Evolutionary conservation across 2,888 invertebrate species (phyloP).

Genomic region (Pantelozetes paolii): DNA sequence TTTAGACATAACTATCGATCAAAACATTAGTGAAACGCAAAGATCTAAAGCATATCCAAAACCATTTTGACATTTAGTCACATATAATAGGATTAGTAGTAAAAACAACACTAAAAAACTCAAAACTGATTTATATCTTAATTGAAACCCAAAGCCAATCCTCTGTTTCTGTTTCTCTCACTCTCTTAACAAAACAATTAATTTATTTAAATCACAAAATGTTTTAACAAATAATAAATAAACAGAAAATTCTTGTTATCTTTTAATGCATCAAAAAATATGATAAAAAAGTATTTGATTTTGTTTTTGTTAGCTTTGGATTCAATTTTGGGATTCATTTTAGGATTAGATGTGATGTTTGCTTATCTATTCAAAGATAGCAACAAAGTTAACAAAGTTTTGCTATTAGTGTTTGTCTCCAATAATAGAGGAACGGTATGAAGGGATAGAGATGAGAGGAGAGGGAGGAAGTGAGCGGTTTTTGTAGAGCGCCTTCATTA

Average conservation of each 20-base stretch:
- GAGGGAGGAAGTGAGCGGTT: slow-evolving; percentile 13
- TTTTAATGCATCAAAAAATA: no score
- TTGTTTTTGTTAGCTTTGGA: not conserved
- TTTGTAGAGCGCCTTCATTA: slow-evolving; percentile 19
- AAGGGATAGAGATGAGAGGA: not conserved
- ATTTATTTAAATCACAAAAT: no score
- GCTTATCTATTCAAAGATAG: slow-evolving; percentile 26
- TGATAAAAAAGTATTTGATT: no score
- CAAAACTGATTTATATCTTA: not conserved
- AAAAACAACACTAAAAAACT: not conserved
- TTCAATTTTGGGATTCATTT: not conserved
- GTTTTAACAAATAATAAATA: no score
- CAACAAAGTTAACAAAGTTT: slow-evolving; percentile 15
- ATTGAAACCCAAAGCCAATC: not conserved
- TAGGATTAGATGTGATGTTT: slow-evolving; percentile 11
- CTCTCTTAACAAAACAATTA: no score
- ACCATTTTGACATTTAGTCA: not conserved
- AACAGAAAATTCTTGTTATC: no score
- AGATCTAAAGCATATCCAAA: not conserved
- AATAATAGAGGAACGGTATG: not conserved
- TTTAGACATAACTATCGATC: not conserved
- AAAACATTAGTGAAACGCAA: not conserved
- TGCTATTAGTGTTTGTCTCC: not conserved
- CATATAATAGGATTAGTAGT: not conserved
- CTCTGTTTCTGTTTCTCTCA: no score